A percentile compares a stretch with the other conserved stretches of the same genome.
These are phyloP conservation scores for Orientallactaga sibirica DNA, from an alignment of 2,797 vertebrate species.

Conservation along the genomic window DNA sequence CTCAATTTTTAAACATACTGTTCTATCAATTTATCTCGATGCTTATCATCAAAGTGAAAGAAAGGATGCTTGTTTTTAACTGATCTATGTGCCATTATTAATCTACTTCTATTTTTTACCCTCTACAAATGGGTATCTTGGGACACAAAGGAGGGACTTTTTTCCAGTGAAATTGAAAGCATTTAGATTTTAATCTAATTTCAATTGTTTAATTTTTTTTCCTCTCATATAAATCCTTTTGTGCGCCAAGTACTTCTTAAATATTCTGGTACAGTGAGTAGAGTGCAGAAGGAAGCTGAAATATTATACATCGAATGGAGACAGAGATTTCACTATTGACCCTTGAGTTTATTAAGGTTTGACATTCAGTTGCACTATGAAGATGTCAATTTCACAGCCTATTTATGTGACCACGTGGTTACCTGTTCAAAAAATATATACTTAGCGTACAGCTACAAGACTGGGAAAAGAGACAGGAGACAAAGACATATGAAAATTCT, in stretches of 20 bases:
- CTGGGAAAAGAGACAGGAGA: neutral
- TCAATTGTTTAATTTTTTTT: neutral
- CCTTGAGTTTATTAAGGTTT: slow-evolving; percentile 46
- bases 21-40: neutral
- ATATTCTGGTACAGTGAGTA: neutral
- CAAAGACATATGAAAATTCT: neutral
- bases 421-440: neutral
- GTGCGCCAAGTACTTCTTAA: neutral
- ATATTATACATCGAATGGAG: neutral
- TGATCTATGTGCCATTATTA: neutral
- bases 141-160: neutral
- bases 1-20: neutral
- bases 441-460: neutral
- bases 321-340: neutral
- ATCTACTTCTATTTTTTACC: neutral
- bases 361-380: slow-evolving; percentile 1
- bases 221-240: neutral
- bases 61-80: slow-evolving; percentile 19
- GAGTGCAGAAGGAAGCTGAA: neutral
- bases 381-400: neutral
- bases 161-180: neutral
- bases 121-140: neutral
- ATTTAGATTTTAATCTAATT: neutral
- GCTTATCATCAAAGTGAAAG: slow-evolving; percentile 28
- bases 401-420: neutral